Evolutionary conservation across 2,113 vertebrate genomes (phyloP).

Genomic region (Poeciliopsis occidentalis): DNA sequence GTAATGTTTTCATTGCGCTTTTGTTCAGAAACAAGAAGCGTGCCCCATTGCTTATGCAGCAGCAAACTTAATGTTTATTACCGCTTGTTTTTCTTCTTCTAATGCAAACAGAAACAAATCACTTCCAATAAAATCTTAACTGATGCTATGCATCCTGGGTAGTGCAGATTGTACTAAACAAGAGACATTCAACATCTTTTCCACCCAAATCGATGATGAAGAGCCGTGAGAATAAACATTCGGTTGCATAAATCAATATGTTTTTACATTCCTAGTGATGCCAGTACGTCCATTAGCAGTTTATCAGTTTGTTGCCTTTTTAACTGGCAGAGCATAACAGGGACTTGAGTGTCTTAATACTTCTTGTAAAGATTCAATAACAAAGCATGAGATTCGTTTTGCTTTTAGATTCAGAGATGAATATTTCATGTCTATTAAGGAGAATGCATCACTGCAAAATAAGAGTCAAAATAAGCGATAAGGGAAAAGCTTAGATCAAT

Average conservation of each 20-base stretch:
- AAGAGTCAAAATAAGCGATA: background rate
- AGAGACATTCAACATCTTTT: background rate
- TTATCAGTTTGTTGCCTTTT: background rate
- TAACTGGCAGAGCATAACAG: background rate
- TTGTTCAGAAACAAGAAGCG: no score
- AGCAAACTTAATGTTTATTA: background rate
- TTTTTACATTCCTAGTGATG: rapidly evolving
- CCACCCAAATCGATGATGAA: background rate
- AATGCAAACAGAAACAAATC: background rate
- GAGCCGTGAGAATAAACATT: background rate
- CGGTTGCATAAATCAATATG: background rate
- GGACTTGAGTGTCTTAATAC: background rate
- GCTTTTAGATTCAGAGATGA: conserved; percentile 25
- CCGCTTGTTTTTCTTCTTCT: background rate
- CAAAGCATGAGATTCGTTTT: background rate
- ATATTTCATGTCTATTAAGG: conserved; percentile 45
- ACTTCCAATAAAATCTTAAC: background rate
- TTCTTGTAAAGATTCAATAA: background rate
- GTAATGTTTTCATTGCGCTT: no score
- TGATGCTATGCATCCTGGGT: background rate
- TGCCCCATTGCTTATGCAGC: no score
- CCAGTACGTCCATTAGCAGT: conserved; percentile 7
- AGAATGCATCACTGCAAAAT: conserved; percentile 17
- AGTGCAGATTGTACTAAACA: background rate
- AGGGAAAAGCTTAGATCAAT: background rate